Percentiles rank a stretch among this genome's conserved stretches.
Evolutionary conservation across 2,888 invertebrate genomes (phyloP).

Genomic region (Pelosia muscerda): DNA sequence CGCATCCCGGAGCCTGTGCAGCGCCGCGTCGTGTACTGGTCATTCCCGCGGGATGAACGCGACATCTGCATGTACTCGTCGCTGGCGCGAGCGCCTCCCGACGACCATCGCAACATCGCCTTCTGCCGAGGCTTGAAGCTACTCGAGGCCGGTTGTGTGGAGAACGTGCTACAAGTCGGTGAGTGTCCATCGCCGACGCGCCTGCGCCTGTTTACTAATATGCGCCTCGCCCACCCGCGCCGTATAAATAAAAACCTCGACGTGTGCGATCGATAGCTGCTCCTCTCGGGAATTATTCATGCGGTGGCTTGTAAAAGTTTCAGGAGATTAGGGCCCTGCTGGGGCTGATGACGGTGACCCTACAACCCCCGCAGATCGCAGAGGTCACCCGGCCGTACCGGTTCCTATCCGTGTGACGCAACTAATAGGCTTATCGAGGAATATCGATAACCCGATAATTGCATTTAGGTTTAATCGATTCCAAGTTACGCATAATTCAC

Average conservation of each 20-base stretch:
- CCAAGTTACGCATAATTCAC: slow-evolving; percentile 59
- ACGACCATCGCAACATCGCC: slow-evolving; percentile 93
- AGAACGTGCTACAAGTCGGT: slow-evolving; percentile 96
- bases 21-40: slow-evolving; percentile 95
- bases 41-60: slow-evolving; percentile 94
- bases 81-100: slow-evolving; percentile 87
- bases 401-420: slow-evolving; percentile 54
- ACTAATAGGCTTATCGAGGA: slow-evolving; percentile 63
- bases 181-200: slow-evolving; percentile 85
- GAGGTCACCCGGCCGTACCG: slow-evolving; percentile 42
- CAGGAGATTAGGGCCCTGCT: slow-evolving; percentile 78
- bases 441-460: slow-evolving; percentile 66
- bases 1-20: slow-evolving; percentile 96
- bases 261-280: slow-evolving; percentile 87
- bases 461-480: slow-evolving; percentile 68
- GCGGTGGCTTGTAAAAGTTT: slow-evolving; percentile 81
- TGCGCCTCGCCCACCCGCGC: slow-evolving; percentile 86
- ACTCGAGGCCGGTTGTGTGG: slow-evolving; percentile 93
- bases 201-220: slow-evolving; percentile 87
- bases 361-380: slow-evolving; percentile 45
- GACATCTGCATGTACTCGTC: slow-evolving; percentile 97
- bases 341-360: slow-evolving; percentile 58
- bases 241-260: slow-evolving; percentile 87
- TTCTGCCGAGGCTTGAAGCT: slow-evolving; percentile 95
- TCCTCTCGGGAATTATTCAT: slow-evolving; percentile 87